Conservation (phyloP, 64 coral and sea anemone genomes). For the Astreopora myriophthalma region DNA sequence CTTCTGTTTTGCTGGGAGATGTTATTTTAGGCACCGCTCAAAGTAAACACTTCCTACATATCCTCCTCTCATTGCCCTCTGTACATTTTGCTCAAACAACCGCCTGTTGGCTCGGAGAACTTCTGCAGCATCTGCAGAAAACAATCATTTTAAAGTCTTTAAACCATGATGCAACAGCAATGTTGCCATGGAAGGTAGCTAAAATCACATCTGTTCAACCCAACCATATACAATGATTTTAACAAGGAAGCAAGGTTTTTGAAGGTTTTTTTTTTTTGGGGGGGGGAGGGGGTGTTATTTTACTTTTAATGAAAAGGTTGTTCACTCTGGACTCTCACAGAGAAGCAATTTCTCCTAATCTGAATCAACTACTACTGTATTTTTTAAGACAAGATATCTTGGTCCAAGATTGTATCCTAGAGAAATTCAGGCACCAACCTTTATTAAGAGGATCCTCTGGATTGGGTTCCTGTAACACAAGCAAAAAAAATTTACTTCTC, state of each 20-base stretch:
- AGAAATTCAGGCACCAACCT: conserved; percentile 48
- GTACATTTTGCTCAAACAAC: conserved; percentile 99
- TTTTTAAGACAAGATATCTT: no score
- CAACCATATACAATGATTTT: no score
- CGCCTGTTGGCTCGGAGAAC: conserved; percentile 93
- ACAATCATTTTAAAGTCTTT: not conserved
- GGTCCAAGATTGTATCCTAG: not conserved
- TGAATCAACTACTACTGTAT: no score
- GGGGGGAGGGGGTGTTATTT: no score
- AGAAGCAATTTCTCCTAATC: no score
- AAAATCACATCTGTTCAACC: no score
- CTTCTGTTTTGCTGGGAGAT: not conserved
- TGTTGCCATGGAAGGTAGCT: no score
- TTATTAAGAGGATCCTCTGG: conserved; percentile 97
- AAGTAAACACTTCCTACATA: conserved; percentile 94
- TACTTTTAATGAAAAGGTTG: no score
- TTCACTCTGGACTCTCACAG: no score
- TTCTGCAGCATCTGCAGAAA: conserved; percentile 87
- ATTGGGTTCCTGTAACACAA: conserved; percentile 85
- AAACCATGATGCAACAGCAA: no score
- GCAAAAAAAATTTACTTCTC: not conserved
- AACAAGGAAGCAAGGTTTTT: no score
- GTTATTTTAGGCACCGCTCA: conserved; percentile 89
- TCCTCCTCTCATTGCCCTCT: conserved; percentile 97
- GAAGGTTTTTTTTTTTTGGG: no score